These are phyloP conservation scores for Apteryx owenii DNA, from an alignment of 2,113 vertebrate species.

Conservation along the genomic window DNA sequence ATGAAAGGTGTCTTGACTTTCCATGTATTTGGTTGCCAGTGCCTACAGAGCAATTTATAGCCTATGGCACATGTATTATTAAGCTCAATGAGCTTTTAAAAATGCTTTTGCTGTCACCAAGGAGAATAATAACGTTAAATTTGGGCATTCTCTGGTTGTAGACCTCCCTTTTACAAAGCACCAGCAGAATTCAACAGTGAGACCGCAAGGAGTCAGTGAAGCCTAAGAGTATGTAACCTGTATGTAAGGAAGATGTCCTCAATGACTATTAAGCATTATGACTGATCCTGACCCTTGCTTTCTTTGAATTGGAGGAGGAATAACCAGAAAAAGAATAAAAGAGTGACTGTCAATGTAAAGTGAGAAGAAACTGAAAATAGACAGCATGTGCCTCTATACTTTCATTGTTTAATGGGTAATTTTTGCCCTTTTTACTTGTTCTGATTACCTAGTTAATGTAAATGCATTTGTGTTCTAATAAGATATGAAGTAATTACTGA, in stretches of 20 bases:
- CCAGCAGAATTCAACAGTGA: not conserved
- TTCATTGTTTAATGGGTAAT: not conserved
- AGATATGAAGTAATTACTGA: not conserved
- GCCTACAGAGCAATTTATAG: not conserved
- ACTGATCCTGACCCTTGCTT: not conserved
- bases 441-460: not conserved
- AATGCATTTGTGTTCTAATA: not conserved
- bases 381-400: not conserved
- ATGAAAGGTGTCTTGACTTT: not conserved
- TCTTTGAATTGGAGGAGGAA: not conserved
- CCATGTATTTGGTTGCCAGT: not conserved
- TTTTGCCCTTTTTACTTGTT: not conserved
- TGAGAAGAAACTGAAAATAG: not conserved
- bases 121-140: not conserved
- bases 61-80: not conserved
- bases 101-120: not conserved
- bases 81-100: not conserved
- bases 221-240: not conserved
- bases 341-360: not conserved
- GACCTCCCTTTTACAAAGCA: not conserved
- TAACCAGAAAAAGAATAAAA: not conserved
- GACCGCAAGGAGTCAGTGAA: not conserved
- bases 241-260: not conserved
- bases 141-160: not conserved
- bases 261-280: not conserved